phyloP scores from a whole-genome alignment of 1,140 invertebrate species.

The Prorops nasuta region DNA sequence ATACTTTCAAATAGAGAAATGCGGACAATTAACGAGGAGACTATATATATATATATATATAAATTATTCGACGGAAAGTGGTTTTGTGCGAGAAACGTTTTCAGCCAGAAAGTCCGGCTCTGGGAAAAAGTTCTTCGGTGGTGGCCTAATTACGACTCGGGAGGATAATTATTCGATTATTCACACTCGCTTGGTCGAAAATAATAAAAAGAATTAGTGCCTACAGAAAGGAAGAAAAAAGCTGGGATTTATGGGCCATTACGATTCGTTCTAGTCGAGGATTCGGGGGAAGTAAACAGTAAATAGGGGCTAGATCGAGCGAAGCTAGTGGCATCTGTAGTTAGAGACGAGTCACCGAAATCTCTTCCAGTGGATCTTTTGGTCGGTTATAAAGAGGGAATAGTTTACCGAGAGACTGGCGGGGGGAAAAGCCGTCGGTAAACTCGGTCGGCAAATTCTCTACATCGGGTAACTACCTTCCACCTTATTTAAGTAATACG shows the following conservation, averaged over 20 bases:
- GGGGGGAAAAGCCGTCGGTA: too few species aligned
- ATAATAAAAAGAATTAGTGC: slow-evolving; percentile 28
- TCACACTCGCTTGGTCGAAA: slow-evolving; percentile 39
- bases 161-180: slow-evolving; percentile 48
- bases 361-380: too few species aligned
- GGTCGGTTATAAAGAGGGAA: too few species aligned
- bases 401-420: too few species aligned
- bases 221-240: slow-evolving; percentile 23
- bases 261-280: slow-evolving; percentile 37
- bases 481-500: too few species aligned
- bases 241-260: slow-evolving; percentile 40
- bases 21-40: slow-evolving; percentile 13
- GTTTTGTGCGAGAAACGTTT: slow-evolving; percentile 15
- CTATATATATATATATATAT: slow-evolving; percentile 24
- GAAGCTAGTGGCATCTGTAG: too few species aligned
- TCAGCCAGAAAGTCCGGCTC: slow-evolving; percentile 18
- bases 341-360: too few species aligned
- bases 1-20: too few species aligned
- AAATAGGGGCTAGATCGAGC: not conserved
- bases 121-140: slow-evolving; percentile 29
- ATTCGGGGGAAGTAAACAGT: not conserved
- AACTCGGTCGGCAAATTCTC: too few species aligned
- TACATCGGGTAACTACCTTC: too few species aligned
- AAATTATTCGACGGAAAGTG: slow-evolving; percentile 8
- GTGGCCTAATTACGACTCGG: slow-evolving; percentile 41